Evolutionary conservation across 2,888 invertebrate species (phyloP).

Genomic region (Bruchidius siliquastri): DNA sequence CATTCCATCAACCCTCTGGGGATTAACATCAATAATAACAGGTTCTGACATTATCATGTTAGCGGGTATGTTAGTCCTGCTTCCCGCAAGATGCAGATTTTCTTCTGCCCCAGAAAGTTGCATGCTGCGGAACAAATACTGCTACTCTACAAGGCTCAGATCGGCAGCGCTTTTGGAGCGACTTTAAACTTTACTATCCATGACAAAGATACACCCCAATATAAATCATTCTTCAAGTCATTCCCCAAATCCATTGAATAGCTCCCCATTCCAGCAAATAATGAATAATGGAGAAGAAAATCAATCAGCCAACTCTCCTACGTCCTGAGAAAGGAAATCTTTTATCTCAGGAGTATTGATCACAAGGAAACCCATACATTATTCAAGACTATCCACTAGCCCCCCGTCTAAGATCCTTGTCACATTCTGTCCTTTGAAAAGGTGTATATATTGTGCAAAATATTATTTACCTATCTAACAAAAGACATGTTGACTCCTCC

Average conservation of each 20-base stretch:
- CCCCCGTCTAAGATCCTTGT: constrained; percentile 31
- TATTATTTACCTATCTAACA: constrained; percentile 67
- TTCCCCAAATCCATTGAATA: neutral
- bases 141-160: too few species aligned
- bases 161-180: too few species aligned
- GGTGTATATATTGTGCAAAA: constrained; percentile 69
- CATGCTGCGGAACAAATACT: too few species aligned
- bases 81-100: too few species aligned
- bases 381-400: neutral
- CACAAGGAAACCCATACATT: neutral
- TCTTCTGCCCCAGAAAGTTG: too few species aligned
- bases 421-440: constrained; percentile 41
- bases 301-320: neutral
- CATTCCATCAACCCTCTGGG: too few species aligned
- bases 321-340: neutral
- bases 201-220: too few species aligned
- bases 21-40: too few species aligned
- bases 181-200: too few species aligned
- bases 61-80: too few species aligned
- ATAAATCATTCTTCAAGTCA: neutral
- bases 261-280: neutral
- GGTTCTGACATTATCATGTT: too few species aligned
- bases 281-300: neutral
- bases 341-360: neutral
- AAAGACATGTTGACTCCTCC: constrained; percentile 46